Conservation (phyloP, 2,797 vertebrate species). For the Pseudocheirus occidentalis region DNA sequence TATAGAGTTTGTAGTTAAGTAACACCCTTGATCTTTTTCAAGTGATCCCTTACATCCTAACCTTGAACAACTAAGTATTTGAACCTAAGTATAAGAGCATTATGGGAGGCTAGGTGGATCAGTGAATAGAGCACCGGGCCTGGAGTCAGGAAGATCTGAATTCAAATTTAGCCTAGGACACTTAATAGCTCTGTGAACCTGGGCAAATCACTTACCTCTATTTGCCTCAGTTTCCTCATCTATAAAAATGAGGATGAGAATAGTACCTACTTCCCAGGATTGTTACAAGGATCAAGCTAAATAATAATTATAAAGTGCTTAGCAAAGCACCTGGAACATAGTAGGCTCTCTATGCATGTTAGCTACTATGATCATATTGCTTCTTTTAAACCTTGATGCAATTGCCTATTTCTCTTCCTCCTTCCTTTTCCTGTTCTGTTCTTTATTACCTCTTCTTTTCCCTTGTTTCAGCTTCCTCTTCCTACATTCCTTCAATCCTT, state of each 20-base stretch:
- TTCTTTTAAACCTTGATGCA: not conserved
- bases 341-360: not conserved
- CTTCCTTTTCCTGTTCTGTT: not conserved
- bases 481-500: not conserved
- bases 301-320: not conserved
- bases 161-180: not conserved
- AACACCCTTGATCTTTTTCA: too few species aligned
- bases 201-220: too few species aligned
- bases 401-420: not conserved
- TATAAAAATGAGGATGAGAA: not conserved
- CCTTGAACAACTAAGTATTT: too few species aligned
- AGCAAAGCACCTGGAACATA: fast-evolving
- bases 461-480: not conserved
- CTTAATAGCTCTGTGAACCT: not conserved
- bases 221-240: not conserved
- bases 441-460: not conserved
- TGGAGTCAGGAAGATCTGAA: not conserved
- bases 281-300: not conserved
- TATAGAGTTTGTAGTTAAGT: too few species aligned
- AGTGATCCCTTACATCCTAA: too few species aligned
- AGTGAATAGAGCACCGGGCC: too few species aligned
- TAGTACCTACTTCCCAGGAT: not conserved
- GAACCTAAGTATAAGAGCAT: too few species aligned
- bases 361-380: not conserved
- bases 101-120: too few species aligned